Base-by-base conservation (phyloP, 2,797 vertebrate species). In the Arctocebus calabarensis region DNA sequence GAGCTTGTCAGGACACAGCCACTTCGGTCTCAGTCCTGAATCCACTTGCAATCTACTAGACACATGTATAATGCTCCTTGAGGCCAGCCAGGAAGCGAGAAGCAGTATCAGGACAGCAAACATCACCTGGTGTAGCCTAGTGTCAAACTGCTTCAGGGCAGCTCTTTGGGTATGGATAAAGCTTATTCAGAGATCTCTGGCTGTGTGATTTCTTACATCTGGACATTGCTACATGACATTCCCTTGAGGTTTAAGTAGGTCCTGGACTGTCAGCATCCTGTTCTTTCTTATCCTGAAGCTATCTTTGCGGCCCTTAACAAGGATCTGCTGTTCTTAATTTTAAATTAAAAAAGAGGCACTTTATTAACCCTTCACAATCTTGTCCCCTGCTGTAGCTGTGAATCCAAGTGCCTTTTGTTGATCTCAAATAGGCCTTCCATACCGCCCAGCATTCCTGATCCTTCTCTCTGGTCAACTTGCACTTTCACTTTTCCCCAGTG, bases 241-340 rank as follows among this genome's bases (percentile, higher is more conserved):
- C 92, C 95, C 84, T 75, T 92, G 94, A 93, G 92, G 77, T 88
- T 83, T 79, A 88, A 95, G 90, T 75, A 89, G 84, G 94, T 95
- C 91, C 86, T 93, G 87, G 81, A 95, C 89, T 94, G 81, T 96
- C 78, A 97, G 96, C 86, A 93, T 96, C 81, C 82, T 96, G 81
- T 77, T 93, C 59, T 95, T 95, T 96, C 97, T 97, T 97, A 97
- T 97, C 93, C 97, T 96, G 78, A 96, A 95, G 94, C 88, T 97
- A 91, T 96, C 95, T 94, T 88, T 83, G 74, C 84, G 78, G 78
- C 45, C 68, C 64, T 94, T 85, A 97, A 93, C 90, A 94, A 96
- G 84, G 62, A 96, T 90, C 68, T 94, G 95, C 95, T 97, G 96
- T 96, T 97, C 91, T 91, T 77, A 84, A 78, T 94, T 96, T 61